A percentile compares a stretch with the other conserved stretches of the same genome.
phyloP scores from a whole-genome alignment of 2,888 invertebrate genomes.

The Adelphocoris suturalis region DNA sequence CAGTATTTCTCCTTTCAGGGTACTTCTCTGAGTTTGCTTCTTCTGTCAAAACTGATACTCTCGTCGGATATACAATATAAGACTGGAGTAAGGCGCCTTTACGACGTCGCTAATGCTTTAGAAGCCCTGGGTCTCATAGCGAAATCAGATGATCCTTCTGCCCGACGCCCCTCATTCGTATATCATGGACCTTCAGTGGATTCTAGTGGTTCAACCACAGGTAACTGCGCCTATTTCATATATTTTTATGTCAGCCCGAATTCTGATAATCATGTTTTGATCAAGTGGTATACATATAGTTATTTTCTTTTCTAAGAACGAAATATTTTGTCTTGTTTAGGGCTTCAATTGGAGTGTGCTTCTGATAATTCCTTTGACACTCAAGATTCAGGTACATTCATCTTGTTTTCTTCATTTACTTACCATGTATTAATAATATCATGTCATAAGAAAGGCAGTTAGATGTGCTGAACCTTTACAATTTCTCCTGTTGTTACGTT shows the following conservation, averaged over 20 bases:
- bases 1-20: slow-evolving; percentile 50
- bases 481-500: no score
- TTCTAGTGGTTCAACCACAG: slow-evolving; percentile 11
- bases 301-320: not conserved
- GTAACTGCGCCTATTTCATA: not conserved
- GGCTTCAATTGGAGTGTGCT: slow-evolving; percentile 33
- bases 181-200: slow-evolving; percentile 73
- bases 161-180: slow-evolving; percentile 73
- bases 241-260: not conserved
- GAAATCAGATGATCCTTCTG: slow-evolving; percentile 78
- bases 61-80: slow-evolving; percentile 79
- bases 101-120: slow-evolving; percentile 89
- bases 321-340: not conserved
- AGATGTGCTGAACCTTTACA: no score
- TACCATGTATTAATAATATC: no score
- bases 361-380: slow-evolving; percentile 51
- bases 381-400: slow-evolving; percentile 30
- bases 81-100: slow-evolving; percentile 86
- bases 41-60: slow-evolving; percentile 72
- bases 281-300: no score
- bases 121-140: slow-evolving; percentile 86
- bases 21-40: slow-evolving; percentile 67
- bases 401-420: no score
- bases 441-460: no score
- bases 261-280: not conserved